Conservation (phyloP, 2,888 invertebrate genomes). For the Willowsia nigromaculata region DNA sequence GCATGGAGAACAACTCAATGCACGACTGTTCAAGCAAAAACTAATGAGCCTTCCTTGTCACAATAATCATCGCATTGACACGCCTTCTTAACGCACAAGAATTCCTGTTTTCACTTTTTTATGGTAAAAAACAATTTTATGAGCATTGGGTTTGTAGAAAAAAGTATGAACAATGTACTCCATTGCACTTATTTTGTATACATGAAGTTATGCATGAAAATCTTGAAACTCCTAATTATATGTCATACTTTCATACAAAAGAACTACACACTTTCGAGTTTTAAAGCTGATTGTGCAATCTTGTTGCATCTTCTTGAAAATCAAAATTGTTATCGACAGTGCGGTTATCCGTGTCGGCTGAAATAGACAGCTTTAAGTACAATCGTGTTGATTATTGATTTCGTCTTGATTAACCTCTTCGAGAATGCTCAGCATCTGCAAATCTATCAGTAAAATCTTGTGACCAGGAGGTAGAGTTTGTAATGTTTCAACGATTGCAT, state of each 20-base stretch:
- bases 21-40: not conserved
- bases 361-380: not conserved
- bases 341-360: not conserved
- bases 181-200: not conserved
- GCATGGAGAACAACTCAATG: not conserved
- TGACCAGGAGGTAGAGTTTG: not conserved
- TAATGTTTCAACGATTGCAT: too few species aligned
- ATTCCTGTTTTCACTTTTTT: slow-evolving; percentile 37
- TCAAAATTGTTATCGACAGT: not conserved
- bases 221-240: not conserved
- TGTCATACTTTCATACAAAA: too few species aligned
- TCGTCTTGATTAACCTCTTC: not conserved
- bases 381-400: slow-evolving; percentile 7
- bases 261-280: not conserved
- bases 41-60: slow-evolving; percentile 29
- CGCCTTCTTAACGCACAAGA: slow-evolving; percentile 6
- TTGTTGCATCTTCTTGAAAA: not conserved
- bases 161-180: not conserved
- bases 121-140: not conserved
- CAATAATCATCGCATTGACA: slow-evolving; percentile 9
- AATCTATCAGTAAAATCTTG: not conserved
- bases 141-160: not conserved
- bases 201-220: not conserved
- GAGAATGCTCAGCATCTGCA: not conserved
- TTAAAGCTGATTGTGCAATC: not conserved